These are phyloP conservation scores for Nicator chloris DNA, from an alignment of 2,113 vertebrate species.

Conservation along the genomic window DNA sequence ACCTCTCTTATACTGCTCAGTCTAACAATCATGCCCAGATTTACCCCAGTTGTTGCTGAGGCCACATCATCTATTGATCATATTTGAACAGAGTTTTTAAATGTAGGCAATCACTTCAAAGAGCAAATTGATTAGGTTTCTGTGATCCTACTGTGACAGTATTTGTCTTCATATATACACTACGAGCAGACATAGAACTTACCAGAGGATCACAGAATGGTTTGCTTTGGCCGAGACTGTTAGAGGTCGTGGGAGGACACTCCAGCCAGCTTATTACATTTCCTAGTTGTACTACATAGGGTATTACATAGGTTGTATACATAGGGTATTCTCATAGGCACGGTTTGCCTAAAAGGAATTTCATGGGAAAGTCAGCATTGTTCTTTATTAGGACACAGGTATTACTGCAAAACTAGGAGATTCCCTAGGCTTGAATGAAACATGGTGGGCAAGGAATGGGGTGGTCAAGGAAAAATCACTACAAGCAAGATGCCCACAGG, in stretches of 20 bases:
- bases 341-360: not conserved
- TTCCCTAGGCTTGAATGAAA: not conserved
- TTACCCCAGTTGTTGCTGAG: not conserved
- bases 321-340: too few relatives aligned
- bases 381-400: not conserved
- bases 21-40: not conserved
- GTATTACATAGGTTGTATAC: too few relatives aligned
- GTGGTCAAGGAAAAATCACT: not conserved
- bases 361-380: fast-evolving
- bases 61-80: not conserved
- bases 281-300: not conserved
- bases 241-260: not conserved
- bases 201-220: not conserved
- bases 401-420: not conserved
- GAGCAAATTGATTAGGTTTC: not conserved
- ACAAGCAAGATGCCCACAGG: not conserved
- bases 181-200: not conserved
- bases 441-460: not conserved
- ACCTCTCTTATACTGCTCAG: not conserved
- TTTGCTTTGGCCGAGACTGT: not conserved
- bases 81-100: not conserved
- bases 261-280: not conserved
- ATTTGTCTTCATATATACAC: not conserved
- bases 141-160: not conserved
- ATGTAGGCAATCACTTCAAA: not conserved